Evolutionary conservation across 2,888 invertebrate species (phyloP), one percentile per base, ranked within the genome.

Genomic region (Ferdinandea cuprea): DNA sequence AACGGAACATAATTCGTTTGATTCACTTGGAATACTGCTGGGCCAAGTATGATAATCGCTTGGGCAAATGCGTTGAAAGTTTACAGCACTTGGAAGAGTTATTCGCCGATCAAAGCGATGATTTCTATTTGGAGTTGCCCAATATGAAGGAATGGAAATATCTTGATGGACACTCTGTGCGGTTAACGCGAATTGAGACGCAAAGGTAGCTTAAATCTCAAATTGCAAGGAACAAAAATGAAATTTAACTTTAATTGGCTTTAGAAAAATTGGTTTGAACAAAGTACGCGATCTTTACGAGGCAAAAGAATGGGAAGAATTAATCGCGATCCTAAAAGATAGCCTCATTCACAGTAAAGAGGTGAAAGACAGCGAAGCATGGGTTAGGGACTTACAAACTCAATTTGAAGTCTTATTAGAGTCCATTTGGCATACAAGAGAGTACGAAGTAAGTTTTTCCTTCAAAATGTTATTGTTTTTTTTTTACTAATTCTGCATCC

Each of bases 231-330:
- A 1, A 13, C 7, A 6, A 1, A n/a, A 2, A 11, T 32, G 9
- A 30, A 5, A 15, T n/a, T n/a, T 8, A 6, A 35, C 48, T 6
- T 6, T 91, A 11, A 15, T 3, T 15, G 28, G 90, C 78, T 89
- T 92, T 85, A 91, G 92, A 83, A 92, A 92, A 87, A 92, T 92
- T 85, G 91, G 91, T 85, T 89, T 96, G 21, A 93, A 93, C 11
- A 93, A 94, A 86, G 93, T 96, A 0, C 92, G 94, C 88, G 92
- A 93, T 69, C 90, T 95, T n/a, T 95, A 94, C 88, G 93, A 94
- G 19, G 92, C 92, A 15, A 92, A 93, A 44, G 92, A 93, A 59
- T 96, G 94, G 88, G 91, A 92, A 17, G 94, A 95, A 86, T 93
- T 96, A 0, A 92, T 94, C 15, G 91, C 92, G 15, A 94, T 96